Evolutionary conservation across 2,888 invertebrate species (phyloP), one percentile per base, ranked within the genome.

Genomic region (Eurois occulta): DNA sequence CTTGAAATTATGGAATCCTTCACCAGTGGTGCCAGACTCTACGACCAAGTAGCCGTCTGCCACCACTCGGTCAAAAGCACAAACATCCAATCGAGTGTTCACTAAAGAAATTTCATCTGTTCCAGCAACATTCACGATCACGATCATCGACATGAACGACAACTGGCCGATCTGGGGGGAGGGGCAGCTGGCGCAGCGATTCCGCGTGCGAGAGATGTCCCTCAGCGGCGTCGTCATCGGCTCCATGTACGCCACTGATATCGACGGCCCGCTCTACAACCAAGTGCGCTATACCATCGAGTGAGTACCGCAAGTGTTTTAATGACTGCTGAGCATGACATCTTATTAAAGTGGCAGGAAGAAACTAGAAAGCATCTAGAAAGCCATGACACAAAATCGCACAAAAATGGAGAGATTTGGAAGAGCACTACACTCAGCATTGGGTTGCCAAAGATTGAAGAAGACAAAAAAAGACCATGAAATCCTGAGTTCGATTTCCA

Each of bases 121-220:
- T 82, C 32, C 79, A 97, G 98, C 97, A 7, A 95, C 95, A 10
- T 93, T 98, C 81, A 96, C 97, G 0, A 95, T 98, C 38, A 96
- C 95, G 3, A 97, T 98, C 80, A 92, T 95, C 24, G 97, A 98
- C 90, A 94, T 97, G 89, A 98, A 98, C 89, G 98, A 98, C 92
- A 97, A 97, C 91, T 79, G 93, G 3, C 98, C 98, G 5, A 83
- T 94, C 69, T 98, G 98, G 95, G 92, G 92, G 0, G 83, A 89
- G 1, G 95, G 95, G 1, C 95, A 97, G 4, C 89, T 97, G 67
- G 87, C 86, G 2, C 95, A 96, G 81, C 75, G 80, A 68, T 93
- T 96, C 87, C 89, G 94, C 52, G 97, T 98, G 6, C 93, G 96
- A 1, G 98, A 98, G 93, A 94, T 95, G 88, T 95, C 97, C 0